Base-by-base conservation (phyloP, 2,888 invertebrate species). In the Hydropsyche betteni region DNA sequence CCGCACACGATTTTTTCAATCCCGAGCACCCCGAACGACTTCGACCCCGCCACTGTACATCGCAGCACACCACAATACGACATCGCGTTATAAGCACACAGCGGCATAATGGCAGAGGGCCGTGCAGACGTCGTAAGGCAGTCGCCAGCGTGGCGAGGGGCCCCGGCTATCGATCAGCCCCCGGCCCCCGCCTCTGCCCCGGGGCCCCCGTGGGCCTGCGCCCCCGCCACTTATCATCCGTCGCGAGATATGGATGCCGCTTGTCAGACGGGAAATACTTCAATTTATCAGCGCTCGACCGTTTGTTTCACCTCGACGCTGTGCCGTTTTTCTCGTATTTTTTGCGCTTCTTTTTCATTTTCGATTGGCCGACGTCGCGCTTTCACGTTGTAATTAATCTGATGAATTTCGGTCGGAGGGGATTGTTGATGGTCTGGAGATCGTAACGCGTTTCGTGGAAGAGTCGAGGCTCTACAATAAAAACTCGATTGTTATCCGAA, bases 181-280 rank as follows among this genome's bases (percentile, higher is more conserved):
- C 71, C 52, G 36, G 51, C 55, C 71, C 75, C 33, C 33, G 44
- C 53, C 68, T 44, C 53, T 68, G 53, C 75, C 61, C 16, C 14
- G 44, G 55, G 53, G 14, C 75, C 75, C 44, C n/a, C 38, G 6
- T 51, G 24, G 64, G 44, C 69, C 69, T 38, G n/a, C 71, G 12
- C 75, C 69, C 50, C 55, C 58, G 14, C 36, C 75, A 75, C 75
- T 75, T 75, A 75, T 75, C 75, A 75, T 75, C 71, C 71, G 38
- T 51, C 71, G 71, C 75, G 64, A 75, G 75, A 75, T 75, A 75
- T 75, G 75, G 75, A 75, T 75, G 75, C 71, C 44, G 71, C 71
- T 70, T 68, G 75, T 75, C 75, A 75, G 71, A 61, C 75, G 51
- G 71, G 64, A 71, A 75, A 75, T 71, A 75, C 75, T 75, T 51